phyloP scores from a whole-genome alignment of 2,113 vertebrate species.

The Forbesichthys agassizii region DNA sequence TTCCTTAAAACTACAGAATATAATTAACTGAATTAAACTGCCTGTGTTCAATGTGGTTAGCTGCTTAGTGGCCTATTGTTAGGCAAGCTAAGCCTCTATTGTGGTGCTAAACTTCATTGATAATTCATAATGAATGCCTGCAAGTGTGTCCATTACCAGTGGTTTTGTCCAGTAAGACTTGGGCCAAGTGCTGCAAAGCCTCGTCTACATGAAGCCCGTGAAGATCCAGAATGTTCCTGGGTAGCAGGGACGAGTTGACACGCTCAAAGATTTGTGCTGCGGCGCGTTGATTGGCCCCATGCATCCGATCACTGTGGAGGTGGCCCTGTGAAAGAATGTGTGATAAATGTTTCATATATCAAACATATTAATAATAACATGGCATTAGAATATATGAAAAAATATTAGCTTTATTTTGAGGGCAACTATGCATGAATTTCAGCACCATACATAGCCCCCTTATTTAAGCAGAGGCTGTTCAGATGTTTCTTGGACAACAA shows the following conservation, averaged over 20 bases:
- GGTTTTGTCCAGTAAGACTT: slow-evolving; percentile 85
- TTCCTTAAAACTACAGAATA: too few species aligned
- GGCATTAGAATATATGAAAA: too few species aligned
- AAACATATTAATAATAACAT: too few species aligned
- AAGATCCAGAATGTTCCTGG: slow-evolving; percentile 92
- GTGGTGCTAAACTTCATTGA: neutral
- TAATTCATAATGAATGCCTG: neutral
- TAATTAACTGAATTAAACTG: too few species aligned
- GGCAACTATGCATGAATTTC: too few species aligned
- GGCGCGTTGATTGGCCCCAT: slow-evolving; percentile 89
- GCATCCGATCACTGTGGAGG: slow-evolving; percentile 90
- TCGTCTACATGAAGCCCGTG: slow-evolving; percentile 95
- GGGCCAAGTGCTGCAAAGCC: slow-evolving; percentile 83
- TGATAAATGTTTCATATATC: neutral
- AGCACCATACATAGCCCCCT: too few species aligned
- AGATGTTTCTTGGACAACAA: too few species aligned
- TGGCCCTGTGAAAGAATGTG: slow-evolving; percentile 76
- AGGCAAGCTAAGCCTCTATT: too few species aligned
- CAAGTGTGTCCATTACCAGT: slow-evolving; percentile 75
- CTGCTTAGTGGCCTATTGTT: too few species aligned
- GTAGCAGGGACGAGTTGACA: slow-evolving; percentile 88
- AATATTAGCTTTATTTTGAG: too few species aligned
- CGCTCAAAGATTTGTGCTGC: slow-evolving; percentile 89
- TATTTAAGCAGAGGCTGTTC: too few species aligned
- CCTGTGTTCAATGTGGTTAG: too few species aligned